Percentiles rank a stretch among this genome's conserved stretches.
phyloP scores from a whole-genome alignment of 2,797 vertebrate species.

The Sebastes itinus region DNA sequence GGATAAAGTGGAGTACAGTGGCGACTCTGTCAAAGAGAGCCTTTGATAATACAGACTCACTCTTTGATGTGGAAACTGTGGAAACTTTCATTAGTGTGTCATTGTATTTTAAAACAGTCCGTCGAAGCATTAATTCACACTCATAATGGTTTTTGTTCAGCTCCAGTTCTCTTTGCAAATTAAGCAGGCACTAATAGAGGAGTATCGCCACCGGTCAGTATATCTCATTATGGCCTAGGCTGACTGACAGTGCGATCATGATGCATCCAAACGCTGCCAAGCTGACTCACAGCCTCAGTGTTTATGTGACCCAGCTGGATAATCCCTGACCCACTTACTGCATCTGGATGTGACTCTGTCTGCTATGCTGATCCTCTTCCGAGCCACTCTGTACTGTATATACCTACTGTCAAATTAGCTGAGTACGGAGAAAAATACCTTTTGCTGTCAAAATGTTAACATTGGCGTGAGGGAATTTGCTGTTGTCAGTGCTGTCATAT shows the following conservation, averaged over 20 bases:
- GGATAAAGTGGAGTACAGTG: neutral
- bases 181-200: neutral
- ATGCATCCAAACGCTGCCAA: constrained; percentile 48
- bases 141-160: neutral
- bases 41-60: neutral
- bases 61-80: neutral
- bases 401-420: constrained; percentile 57
- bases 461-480: constrained; percentile 17
- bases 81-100: neutral
- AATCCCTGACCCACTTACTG: constrained; percentile 73
- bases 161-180: neutral
- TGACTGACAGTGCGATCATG: constrained; percentile 31
- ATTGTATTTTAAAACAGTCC: neutral
- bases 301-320: constrained; percentile 65
- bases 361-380: constrained; percentile 31
- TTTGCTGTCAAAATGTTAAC: constrained; percentile 46
- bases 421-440: constrained; percentile 39
- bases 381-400: neutral
- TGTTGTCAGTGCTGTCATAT: constrained; percentile 21
- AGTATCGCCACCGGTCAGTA: constrained; percentile 28
- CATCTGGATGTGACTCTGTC: constrained; percentile 61
- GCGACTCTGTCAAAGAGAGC: neutral
- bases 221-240: constrained; percentile 22
- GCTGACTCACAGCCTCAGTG: constrained; percentile 54
- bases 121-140: neutral